phyloP scores from a whole-genome alignment of 2,113 vertebrate genomes.

The Puffinus mauretanicus region DNA sequence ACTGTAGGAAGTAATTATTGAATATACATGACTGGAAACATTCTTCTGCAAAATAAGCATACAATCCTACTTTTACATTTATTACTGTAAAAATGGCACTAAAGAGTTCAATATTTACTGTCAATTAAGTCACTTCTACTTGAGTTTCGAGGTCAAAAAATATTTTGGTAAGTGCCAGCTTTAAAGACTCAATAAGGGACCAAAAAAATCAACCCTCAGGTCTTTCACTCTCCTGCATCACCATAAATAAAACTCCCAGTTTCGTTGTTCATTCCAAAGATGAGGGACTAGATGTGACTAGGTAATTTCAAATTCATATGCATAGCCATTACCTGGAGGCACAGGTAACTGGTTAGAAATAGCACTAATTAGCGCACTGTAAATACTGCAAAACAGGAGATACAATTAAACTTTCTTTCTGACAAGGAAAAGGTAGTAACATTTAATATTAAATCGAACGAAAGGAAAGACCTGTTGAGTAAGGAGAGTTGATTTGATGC shows the following conservation, averaged over 20 bases:
- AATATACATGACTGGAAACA: not conserved
- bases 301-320: not conserved
- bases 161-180: not conserved
- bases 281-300: not conserved
- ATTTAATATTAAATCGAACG: not conserved
- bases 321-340: not conserved
- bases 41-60: not conserved
- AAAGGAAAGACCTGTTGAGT: not conserved
- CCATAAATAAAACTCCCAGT: not conserved
- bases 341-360: not conserved
- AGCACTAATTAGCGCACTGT: not conserved
- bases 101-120: not conserved
- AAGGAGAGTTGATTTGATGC: not conserved
- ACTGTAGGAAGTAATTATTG: not conserved
- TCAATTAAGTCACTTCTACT: not conserved
- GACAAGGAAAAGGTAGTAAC: not conserved
- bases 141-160: not conserved
- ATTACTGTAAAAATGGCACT: not conserved
- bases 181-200: not conserved
- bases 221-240: not conserved
- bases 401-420: not conserved
- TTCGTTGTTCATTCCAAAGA: not conserved
- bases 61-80: not conserved
- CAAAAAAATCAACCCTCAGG: not conserved
- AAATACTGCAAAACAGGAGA: not conserved